A percentile compares a stretch with the other conserved stretches of the same genome.
Conservation (phyloP, 2,797 vertebrate species). For the Lagodon rhomboides region DNA sequence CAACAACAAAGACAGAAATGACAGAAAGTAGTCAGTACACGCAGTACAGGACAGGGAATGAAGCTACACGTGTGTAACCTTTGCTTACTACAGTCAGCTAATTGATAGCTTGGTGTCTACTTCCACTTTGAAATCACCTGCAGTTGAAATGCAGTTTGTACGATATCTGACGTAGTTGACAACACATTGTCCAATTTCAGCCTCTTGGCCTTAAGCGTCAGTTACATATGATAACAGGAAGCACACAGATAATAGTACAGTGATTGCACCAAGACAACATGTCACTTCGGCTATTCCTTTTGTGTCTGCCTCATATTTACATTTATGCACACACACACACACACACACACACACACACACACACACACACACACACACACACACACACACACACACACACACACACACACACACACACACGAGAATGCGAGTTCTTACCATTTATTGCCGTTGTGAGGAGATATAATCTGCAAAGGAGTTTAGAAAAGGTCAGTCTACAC, state of each 20-base stretch:
- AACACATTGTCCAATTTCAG: background rate
- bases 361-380: slow-evolving; percentile 9
- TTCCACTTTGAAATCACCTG: background rate
- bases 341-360: slow-evolving; percentile 8
- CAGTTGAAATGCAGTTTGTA: background rate
- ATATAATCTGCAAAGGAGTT: slow-evolving; percentile 58
- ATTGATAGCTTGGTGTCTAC: background rate
- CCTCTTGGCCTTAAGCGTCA: background rate
- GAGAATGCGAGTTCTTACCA: background rate
- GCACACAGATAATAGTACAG: slow-evolving; percentile 23
- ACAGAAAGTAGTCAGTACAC: background rate
- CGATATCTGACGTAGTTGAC: background rate
- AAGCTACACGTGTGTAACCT: background rate
- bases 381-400: slow-evolving; percentile 14
- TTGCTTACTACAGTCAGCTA: background rate
- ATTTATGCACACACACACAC: slow-evolving; percentile 30
- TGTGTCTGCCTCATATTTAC: slow-evolving; percentile 31
- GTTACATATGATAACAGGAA: slow-evolving; percentile 16
- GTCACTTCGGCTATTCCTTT: slow-evolving; percentile 32
- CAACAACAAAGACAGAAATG: background rate
- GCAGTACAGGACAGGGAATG: background rate
- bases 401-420: slow-evolving; percentile 2
- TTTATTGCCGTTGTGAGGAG: slow-evolving; percentile 42
- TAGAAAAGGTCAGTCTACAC: slow-evolving; percentile 65
- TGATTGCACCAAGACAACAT: slow-evolving; percentile 31